Evolutionary conservation across 1,140 invertebrate genomes (phyloP), one percentile per base, ranked within the genome.

Genomic region (Diabrotica virgifera): DNA sequence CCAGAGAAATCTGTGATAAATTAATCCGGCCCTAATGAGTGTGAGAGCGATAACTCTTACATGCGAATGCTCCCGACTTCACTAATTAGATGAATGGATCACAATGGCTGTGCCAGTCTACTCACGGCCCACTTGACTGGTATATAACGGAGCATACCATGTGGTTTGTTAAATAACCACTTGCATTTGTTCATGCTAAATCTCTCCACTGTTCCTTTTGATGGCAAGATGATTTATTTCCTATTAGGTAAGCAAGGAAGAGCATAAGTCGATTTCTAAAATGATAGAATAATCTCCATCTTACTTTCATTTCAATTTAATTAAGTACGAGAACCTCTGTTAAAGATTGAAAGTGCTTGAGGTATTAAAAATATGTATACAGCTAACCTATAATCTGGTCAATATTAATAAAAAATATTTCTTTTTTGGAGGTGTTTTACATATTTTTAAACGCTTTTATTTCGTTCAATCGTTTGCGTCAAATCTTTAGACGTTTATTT

Each of bases 51-150:
- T 77, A 77, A 76, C 72, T 74, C 73, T 76, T 66, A 64, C 70
- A 71, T 73, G 71, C 70, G 72, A 73, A 72, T 75, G 70, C 73
- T 67, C 65, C 68, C 64, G 72, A 72, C 66, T 70, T 72, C 70
- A 70, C 72, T 77, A 77, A 77, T 77, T 77, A 77, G 74, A 76
- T 77, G 75, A 77, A 77, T 76, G 71, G 69, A 63, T 72, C 71
- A 71, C 70, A 72, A 73, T 74, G 68, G 70, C 53, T 63, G 64
- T 62, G 58, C 38, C 58, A 40, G 58, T 51, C 58, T 59, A 50
- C 58, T 57, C 36, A 51, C 58, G 56, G 60, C 66, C 70, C 64
- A 74, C 72, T 74, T 70, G 72, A 70, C 72, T 74, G 67, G 68
- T 68, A 71, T 72, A 72, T 59, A 14, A 36, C 36, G 55, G 55